Evolutionary conservation across 2,113 vertebrate species (phyloP), one percentile per base, ranked within the genome.

Genomic region (Neodontobutis hainanensis): DNA sequence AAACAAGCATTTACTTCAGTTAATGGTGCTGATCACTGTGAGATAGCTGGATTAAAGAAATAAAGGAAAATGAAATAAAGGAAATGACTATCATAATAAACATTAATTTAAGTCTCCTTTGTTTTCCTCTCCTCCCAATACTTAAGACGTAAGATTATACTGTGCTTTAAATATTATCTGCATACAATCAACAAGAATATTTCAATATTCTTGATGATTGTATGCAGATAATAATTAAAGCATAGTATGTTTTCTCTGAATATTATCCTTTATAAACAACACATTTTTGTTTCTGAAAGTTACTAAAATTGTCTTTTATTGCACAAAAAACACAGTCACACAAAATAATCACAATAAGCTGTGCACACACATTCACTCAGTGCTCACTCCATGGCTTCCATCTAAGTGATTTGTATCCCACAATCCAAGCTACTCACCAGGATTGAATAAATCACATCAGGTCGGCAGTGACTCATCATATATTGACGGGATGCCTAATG

Each of bases 371-470:
- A 42, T 36, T 16, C 55, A 47, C 27, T 49, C 44, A 16, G 43
- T 60, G 61, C 15, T 36, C 7, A 19, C 77, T 68, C 51, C 56
- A 16, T 16, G 45, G 65, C 73, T 82, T 61, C 73, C 74, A 68
- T 84, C 71, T 78, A 77, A 87, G 78, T 90, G 87, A 91, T 88
- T 91, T 89, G 84, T 87, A 72, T 86, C 70, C 73, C 50, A 19
- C 44, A 51, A 85, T 88, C 84, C 62, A 32, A 82, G 83, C 83
- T 77, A 64, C 82, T 80, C 56, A 47, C 68, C 63, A 72, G 73
- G 73, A 85, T 88, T 88, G 76, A 85, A 89, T 89, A 85, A 90
- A 89, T 91, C 83, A 84, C 83, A 78, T 82, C 70, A 79, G 76
- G 61, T 80, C 81, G 70, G 68, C 77, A 71, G 73, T 65, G 67